These are phyloP conservation scores for Napeogenes sylphis DNA, from an alignment of 2,888 invertebrate genomes.

Conservation along the genomic window DNA sequence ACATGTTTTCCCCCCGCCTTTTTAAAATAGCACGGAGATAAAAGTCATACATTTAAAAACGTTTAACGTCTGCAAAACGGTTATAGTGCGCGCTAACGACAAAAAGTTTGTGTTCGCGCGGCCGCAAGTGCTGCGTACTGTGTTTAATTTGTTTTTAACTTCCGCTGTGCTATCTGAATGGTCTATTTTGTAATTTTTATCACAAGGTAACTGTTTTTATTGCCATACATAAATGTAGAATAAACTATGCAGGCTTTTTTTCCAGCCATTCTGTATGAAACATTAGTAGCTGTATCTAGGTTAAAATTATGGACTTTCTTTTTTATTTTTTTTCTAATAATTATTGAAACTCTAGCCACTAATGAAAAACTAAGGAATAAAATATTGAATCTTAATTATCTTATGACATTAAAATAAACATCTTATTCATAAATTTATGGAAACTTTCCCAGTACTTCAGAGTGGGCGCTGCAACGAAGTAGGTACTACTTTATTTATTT, in stretches of 20 bases:
- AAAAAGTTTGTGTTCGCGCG: slow-evolving; percentile 2
- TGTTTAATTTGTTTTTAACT: slow-evolving; percentile 4
- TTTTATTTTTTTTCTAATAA: background rate
- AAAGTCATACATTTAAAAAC: background rate
- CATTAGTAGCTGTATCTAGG: background rate
- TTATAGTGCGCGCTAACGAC: slow-evolving; percentile 1
- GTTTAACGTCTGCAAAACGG: slow-evolving; percentile 5
- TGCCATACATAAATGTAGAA: background rate
- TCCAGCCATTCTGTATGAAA: background rate
- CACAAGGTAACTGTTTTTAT: background rate
- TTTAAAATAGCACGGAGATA: no score
- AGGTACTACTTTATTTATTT: background rate
- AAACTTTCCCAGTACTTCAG: background rate
- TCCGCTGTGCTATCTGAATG: slow-evolving; percentile 2
- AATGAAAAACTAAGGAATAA: no score
- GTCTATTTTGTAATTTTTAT: slow-evolving; percentile 1
- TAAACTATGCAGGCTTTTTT: background rate
- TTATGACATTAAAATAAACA: no score
- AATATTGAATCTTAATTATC: no score
- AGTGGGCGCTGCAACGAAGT: background rate
- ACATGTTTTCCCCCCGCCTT: no score
- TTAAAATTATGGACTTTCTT: background rate
- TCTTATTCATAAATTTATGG: no score
- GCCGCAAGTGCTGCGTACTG: background rate
- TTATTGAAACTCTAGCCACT: background rate